Evolutionary conservation across 2,113 vertebrate genomes (phyloP), one percentile per base, ranked within the genome.

Genomic region (Bungarus multicinctus): DNA sequence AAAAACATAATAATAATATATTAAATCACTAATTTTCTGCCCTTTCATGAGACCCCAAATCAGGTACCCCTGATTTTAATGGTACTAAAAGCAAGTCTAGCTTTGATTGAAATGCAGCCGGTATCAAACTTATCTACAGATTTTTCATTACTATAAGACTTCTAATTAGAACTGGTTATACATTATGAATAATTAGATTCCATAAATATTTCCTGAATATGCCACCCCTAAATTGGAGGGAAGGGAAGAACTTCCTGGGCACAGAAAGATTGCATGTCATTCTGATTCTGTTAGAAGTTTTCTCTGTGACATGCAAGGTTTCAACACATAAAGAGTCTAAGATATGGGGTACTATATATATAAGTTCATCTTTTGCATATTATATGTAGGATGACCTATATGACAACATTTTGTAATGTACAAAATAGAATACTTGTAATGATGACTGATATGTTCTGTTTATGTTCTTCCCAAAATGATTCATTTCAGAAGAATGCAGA

Each of bases 381-480:
- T 39, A 8, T 23, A 20, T 54, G 7, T 64, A 45, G 87, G 43
- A 81, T 45, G 52, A 7, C 1, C 39, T 57, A 4, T 52, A 87
- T 87, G 30, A 47, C 5, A 64, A 91, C 92, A 64, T 92, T 95
- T 94, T 58, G 88, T 92, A 92, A 89, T 54, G 91, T 91, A 92
- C 94, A 95, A 95, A 90, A 89, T 92, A 95, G 85, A 89, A 92
- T 20, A 57, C 88, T 1, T 16, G 12, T 91, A 86, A 58, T 64
- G 11, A 27, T 57, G 11, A 25, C 54, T 90, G 25, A 45, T 54
- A 6, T 23, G 14, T 74, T 39, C 5, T 91, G 74, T 58, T 92
- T 89, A n/a, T 18, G 10, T 47, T 94, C 58, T 87, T 90, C 93
- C 87, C 1, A 97, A 53, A 96, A 57, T n/a, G 91, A 86, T 93